These are phyloP conservation scores for Dromius quadrimaculatus DNA, from an alignment of 2,888 invertebrate species.

Conservation along the genomic window DNA sequence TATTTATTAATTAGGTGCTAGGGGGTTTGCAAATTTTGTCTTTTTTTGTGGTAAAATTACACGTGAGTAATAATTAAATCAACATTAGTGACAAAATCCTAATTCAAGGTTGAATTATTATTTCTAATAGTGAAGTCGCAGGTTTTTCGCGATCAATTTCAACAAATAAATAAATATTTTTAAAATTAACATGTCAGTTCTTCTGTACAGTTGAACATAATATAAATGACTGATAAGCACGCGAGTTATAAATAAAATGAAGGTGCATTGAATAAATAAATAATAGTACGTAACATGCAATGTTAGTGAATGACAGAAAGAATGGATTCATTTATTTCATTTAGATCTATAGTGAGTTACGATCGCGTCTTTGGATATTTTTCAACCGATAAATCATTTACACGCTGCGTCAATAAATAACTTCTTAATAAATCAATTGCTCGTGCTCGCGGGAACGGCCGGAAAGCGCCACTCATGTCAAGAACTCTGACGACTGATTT, in stretches of 20 bases:
- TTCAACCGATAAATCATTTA: conserved; percentile 36
- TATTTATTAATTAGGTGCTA: no score
- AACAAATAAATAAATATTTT: no score
- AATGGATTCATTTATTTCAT: conserved; percentile 26
- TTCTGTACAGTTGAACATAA: conserved; percentile 22
- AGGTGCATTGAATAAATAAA: conserved; percentile 38
- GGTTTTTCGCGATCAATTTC: no score
- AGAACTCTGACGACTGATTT: conserved; percentile 15
- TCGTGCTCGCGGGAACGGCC: conserved; percentile 12
- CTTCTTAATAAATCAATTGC: conserved; percentile 26
- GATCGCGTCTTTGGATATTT: conserved; percentile 31
- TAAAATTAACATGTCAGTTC: conserved; percentile 26
- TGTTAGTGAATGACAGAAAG: conserved; percentile 7
- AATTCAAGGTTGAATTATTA: no score
- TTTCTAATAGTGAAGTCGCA: no score
- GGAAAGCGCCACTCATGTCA: conserved; percentile 1
- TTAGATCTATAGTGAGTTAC: conserved; percentile 27
- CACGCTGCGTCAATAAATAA: conserved; percentile 30
- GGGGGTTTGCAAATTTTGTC: no score
- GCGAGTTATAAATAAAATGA: conserved; percentile 37
- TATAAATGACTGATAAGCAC: conserved; percentile 38
- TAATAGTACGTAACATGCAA: not conserved
- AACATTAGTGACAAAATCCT: no score
- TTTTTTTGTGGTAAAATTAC: no score
- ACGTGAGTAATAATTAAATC: no score